Percentiles rank a stretch among this genome's conserved stretches.
Conservation (phyloP, 2,797 vertebrate species). For the Gallinago solitaria region DNA sequence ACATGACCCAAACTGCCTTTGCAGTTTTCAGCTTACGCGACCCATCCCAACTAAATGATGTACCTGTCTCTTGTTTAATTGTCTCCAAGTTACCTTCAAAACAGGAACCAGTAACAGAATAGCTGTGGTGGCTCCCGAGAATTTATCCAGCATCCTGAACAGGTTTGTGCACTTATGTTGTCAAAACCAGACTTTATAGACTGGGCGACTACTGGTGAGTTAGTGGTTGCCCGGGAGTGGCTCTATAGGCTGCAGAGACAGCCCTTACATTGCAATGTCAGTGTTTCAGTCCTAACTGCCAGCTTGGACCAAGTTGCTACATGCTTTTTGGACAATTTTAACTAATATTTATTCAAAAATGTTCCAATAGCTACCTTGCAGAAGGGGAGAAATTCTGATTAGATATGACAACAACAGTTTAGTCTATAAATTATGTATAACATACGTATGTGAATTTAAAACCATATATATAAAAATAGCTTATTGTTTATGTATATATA, state of each 20-base stretch:
- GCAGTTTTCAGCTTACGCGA: background rate
- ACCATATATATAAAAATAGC: background rate
- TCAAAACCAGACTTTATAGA: background rate
- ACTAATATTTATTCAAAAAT: background rate
- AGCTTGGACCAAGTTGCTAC: background rate
- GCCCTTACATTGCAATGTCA: accelerated
- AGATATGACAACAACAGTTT: background rate
- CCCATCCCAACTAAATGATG: background rate
- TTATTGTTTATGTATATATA: background rate
- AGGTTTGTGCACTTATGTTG: background rate
- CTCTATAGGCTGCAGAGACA: background rate
- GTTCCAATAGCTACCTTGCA: background rate
- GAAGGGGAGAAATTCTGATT: background rate
- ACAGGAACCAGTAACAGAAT: background rate
- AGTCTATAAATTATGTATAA: background rate
- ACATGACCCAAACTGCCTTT: background rate
- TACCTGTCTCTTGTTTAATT: background rate
- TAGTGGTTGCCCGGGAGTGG: background rate
- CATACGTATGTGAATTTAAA: background rate
- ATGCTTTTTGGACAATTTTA: background rate
- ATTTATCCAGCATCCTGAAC: background rate
- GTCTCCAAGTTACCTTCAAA: background rate
- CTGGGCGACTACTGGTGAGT: background rate
- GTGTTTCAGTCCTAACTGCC: background rate
- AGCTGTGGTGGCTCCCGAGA: background rate